Evolutionary conservation across 2,797 vertebrate species (phyloP), one percentile per base, ranked within the genome.

Genomic region (Chloroceryle amazona): DNA sequence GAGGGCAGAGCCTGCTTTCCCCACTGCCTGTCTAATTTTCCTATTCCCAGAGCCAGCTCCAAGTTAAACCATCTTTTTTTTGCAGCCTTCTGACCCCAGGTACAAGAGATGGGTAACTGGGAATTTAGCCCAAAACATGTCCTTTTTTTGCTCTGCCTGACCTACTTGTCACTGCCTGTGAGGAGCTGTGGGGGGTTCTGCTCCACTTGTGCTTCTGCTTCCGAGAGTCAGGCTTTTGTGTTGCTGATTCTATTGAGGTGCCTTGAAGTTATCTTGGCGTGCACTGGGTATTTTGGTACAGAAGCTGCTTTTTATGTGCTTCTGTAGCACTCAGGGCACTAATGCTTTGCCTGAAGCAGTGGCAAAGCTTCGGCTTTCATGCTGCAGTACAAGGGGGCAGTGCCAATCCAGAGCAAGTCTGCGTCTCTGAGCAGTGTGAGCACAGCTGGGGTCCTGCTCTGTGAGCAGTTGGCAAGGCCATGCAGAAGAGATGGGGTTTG

Each of bases 341-440:
- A 39, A 29, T 16, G 46, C 33, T 74, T 86, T 4, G 4, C 83
- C 75, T 6, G 29, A 14, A 93, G 81, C 52, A 22, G 1, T 1
- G 2, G 74, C 6, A 6, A 16, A 81, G 44, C 37, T 35, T 79
- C 33, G 0, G 3, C 33, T 68, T 17, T 26, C 0, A 0, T 18
- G 17, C 65, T 31, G 60, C 1, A 3, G 52, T 21, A 1, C 7
- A 4, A 5, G 2, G 1, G 37, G 47, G 60, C 58, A 66, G 73
- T 2, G 33, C 25, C 81, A 33, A 42, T 11, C 19, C 4, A 0
- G 31, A 67, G 61, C 0, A 3, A 71, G 46, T 22, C 35, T 4
- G 0, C 0, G 0, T 66, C 78, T 61, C 28, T 0, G 1, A 76
- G 90, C 7, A 0, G 35, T 13, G 44, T 3, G 54, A 72, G 72